Base-by-base conservation (phyloP, 2,888 invertebrate genomes). In the Leucophenga maculata region DNA sequence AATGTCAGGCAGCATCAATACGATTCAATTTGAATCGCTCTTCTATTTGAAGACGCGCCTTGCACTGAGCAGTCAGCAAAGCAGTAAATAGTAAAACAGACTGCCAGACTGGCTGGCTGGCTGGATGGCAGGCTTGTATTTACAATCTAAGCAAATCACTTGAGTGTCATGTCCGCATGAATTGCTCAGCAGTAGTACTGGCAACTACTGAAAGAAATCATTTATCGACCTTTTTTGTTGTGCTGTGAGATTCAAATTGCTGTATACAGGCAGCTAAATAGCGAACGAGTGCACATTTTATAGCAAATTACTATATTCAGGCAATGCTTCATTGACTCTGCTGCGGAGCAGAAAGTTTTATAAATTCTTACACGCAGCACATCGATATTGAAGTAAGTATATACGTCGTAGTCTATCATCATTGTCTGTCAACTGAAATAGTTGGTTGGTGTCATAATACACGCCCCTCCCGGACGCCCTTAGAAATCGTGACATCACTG, bases 91-190 rank as follows among this genome's bases (percentile, higher is more conserved):
- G 50, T 50, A 59, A 26, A n/a, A 16, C 32, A 59, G 32, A 13
- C 32, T 11, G 46, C 6, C 46, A n/a, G n/a, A n/a, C n/a, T n/a
- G n/a, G n/a, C n/a, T n/a, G n/a, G n/a, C n/a, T n/a, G n/a, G n/a
- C n/a, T n/a, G n/a, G n/a, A n/a, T 46, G 46, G 46, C 46, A 46
- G 26, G 26, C 26, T 26, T 26, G 3, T 26, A 26, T 26, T 26
- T 46, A 46, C 75, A 65, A 66, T 26, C 26, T 52, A 16, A 52
- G 39, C 39, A 39, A 50, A 60, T 50, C 44, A 83, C 83, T 83
- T 83, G 83, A 83, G 75, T 82, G 80, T 82, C 83, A 80, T 82
- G 83, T 81, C 80, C 77, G 75, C 77, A 82, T 75, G 81, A 83
- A 79, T 81, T 80, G 82, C 80, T 82, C 80, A 83, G 82, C 8